A percentile compares a stretch with the other conserved stretches of the same genome.
These are phyloP conservation scores for Rhipidura dahli DNA, from an alignment of 2,113 vertebrate genomes.

Conservation along the genomic window DNA sequence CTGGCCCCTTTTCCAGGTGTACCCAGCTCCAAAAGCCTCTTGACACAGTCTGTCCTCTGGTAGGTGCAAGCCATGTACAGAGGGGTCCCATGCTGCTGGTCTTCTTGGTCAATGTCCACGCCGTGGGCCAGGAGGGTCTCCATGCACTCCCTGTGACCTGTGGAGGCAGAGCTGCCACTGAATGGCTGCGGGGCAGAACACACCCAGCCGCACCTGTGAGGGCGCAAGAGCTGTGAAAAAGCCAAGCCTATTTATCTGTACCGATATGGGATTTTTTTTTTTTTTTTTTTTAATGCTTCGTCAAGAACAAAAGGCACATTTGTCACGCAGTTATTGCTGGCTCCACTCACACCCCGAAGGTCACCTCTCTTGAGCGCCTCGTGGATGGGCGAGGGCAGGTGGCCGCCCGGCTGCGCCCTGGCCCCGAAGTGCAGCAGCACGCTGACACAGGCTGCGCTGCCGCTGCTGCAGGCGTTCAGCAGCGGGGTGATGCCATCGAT, in stretches of 20 bases:
- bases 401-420: constrained; percentile 58
- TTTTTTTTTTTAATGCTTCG: background rate
- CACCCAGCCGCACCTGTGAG: background rate
- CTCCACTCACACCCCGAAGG: background rate
- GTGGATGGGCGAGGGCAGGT: constrained; percentile 81
- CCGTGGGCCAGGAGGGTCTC: constrained; percentile 84
- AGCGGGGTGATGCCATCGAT: constrained; percentile 85
- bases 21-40: constrained; percentile 86
- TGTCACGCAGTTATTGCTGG: background rate
- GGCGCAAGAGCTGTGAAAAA: background rate
- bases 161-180: background rate
- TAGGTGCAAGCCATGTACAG: constrained; percentile 84
- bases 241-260: background rate
- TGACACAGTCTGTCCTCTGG: constrained; percentile 79
- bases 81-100: constrained; percentile 76
- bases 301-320: background rate
- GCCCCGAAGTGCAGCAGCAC: constrained; percentile 80
- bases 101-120: constrained; percentile 81
- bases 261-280: fast-evolving
- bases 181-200: background rate
- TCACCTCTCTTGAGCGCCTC: constrained; percentile 86
- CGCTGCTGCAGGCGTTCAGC: constrained; percentile 85
- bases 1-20: background rate
- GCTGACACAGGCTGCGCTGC: constrained; percentile 81
- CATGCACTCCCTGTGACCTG: constrained; percentile 89